Percentiles rank a stretch among this genome's conserved stretches.
These are phyloP conservation scores for Hapalemur alaotrensis DNA, from an alignment of 2,797 vertebrate genomes.

Conservation along the genomic window DNA sequence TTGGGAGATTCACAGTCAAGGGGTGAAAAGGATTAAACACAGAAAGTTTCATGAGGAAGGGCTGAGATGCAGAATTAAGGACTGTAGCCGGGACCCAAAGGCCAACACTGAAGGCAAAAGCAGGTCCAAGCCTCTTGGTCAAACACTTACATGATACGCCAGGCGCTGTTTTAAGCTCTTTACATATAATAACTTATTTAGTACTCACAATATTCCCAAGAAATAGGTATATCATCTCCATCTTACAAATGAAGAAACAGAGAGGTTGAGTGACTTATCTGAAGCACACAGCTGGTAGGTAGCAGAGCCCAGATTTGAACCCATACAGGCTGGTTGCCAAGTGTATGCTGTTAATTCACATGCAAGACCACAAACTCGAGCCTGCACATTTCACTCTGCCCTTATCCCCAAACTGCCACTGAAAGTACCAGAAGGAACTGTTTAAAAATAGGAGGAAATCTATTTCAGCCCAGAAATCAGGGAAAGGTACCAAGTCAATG, in stretches of 20 bases:
- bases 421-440: not conserved
- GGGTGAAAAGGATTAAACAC: not conserved
- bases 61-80: not conserved
- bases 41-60: not conserved
- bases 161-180: not conserved
- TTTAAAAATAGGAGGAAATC: constrained; percentile 44
- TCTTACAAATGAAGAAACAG: not conserved
- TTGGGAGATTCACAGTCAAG: not conserved
- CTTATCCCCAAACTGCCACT: not conserved
- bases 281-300: not conserved
- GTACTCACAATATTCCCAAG: not conserved
- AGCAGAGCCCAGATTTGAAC: not conserved
- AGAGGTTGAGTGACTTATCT: not conserved
- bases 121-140: not conserved
- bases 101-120: not conserved
- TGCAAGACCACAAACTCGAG: not conserved
- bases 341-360: too few species aligned
- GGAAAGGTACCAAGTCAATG: constrained; percentile 22
- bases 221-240: not conserved
- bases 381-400: not conserved
- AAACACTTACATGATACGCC: not conserved
- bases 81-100: not conserved
- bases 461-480: constrained; percentile 4
- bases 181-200: not conserved
- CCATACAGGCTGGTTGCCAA: not conserved